These are phyloP conservation scores for Perdita meconis DNA, from an alignment of 2,888 invertebrate genomes.

Conservation along the genomic window DNA sequence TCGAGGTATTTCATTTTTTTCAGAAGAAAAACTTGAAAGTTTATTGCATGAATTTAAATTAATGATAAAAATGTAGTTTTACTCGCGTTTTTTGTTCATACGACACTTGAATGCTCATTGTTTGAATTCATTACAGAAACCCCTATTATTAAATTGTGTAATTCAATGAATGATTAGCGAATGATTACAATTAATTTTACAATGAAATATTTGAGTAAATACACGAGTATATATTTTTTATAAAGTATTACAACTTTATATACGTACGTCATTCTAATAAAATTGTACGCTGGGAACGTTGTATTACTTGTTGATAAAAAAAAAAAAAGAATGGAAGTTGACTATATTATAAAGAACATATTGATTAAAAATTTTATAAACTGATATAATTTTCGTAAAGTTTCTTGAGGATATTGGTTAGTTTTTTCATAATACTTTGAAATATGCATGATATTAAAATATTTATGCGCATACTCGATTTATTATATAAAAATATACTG, in stretches of 20 bases:
- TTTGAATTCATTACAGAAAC: too few relatives aligned
- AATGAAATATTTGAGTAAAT: constrained; percentile 46
- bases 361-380: constrained; percentile 39
- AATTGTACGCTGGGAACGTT: constrained; percentile 24
- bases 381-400: constrained; percentile 13
- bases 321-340: too few relatives aligned
- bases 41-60: constrained; percentile 45
- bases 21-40: constrained; percentile 18
- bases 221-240: constrained; percentile 52
- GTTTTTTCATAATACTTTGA: constrained; percentile 10
- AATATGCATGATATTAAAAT: constrained; percentile 25
- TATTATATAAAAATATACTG: constrained; percentile 25
- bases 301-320: constrained; percentile 39
- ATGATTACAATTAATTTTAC: constrained; percentile 47
- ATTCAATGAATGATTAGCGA: constrained; percentile 10
- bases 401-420: constrained; percentile 2
- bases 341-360: constrained; percentile 25
- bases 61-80: constrained; percentile 13
- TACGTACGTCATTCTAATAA: constrained; percentile 35
- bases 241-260: constrained; percentile 46
- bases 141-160: constrained; percentile 14
- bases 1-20: constrained; percentile 14
- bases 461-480: constrained; percentile 12
- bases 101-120: constrained; percentile 6
- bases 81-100: constrained; percentile 16